These are phyloP conservation scores for Oenanthe oenanthe DNA, from an alignment of 2,113 vertebrate genomes.

Conservation along the genomic window DNA sequence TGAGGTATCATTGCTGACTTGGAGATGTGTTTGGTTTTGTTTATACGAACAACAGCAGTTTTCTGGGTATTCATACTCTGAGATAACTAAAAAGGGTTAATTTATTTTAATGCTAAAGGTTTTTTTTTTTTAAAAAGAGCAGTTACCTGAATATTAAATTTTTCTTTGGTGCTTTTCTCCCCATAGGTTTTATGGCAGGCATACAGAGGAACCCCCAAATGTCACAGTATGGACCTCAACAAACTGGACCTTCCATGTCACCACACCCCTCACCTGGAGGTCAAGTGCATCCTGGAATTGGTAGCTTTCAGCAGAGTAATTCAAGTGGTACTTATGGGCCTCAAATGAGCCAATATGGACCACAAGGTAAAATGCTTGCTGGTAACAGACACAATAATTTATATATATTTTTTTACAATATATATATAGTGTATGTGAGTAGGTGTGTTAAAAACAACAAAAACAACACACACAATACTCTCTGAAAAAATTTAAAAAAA, in stretches of 20 bases:
- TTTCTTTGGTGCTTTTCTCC: constrained; percentile 13
- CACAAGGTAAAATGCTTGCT: constrained; percentile 83
- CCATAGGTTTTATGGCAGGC: constrained; percentile 86
- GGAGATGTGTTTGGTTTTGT: neutral
- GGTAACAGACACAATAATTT: neutral
- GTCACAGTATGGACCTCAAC: constrained; percentile 90
- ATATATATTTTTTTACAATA: neutral
- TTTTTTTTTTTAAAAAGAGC: neutral
- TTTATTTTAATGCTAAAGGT: neutral
- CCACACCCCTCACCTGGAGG: constrained; percentile 89
- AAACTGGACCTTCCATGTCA: constrained; percentile 89
- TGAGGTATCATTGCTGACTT: neutral
- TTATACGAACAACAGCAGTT: neutral
- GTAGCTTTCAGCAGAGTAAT: constrained; percentile 88
- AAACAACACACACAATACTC: neutral
- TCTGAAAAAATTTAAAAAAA: neutral
- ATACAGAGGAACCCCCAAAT: constrained; percentile 89
- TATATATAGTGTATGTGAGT: neutral
- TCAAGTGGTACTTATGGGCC: constrained; percentile 87
- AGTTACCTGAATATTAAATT: neutral
- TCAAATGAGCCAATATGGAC: constrained; percentile 91
- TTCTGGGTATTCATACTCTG: neutral
- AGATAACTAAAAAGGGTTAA: neutral
- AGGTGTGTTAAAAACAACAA: neutral
- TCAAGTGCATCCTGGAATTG: constrained; percentile 87